These are phyloP conservation scores for Threskiornis aethiopicus DNA, from an alignment of 2,797 vertebrate genomes.

Conservation along the genomic window DNA sequence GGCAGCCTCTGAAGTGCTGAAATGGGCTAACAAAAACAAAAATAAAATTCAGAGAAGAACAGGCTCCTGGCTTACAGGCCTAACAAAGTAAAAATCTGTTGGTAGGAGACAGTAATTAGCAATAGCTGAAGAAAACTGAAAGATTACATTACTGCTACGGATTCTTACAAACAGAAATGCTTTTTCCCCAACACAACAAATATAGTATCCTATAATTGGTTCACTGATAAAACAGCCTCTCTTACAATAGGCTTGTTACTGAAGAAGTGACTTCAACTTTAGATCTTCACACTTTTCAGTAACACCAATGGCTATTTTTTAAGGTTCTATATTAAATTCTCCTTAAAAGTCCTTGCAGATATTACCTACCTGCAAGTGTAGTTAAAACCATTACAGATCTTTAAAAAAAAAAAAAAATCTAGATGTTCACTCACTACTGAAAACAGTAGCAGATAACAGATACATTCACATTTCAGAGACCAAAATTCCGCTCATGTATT, in stretches of 20 bases:
- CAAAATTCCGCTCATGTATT: slow-evolving; percentile 70
- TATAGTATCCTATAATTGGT: background rate
- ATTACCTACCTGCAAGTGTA: background rate
- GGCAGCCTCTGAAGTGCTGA: background rate
- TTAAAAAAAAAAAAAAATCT: background rate
- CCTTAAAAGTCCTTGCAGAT: background rate
- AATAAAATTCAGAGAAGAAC: background rate
- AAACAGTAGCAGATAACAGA: slow-evolving; percentile 30
- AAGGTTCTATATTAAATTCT: background rate
- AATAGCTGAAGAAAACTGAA: background rate
- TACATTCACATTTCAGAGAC: slow-evolving; percentile 70
- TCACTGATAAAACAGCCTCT: background rate
- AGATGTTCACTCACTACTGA: slow-evolving; percentile 17
- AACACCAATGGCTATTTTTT: background rate
- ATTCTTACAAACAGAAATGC: background rate
- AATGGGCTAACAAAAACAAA: background rate
- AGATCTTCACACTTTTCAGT: background rate
- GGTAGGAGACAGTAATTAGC: background rate
- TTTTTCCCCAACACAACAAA: background rate
- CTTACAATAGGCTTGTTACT: background rate
- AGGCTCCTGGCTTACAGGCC: background rate
- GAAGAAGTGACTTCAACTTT: background rate
- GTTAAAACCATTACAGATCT: background rate
- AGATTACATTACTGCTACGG: background rate
- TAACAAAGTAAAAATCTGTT: background rate